Evolutionary conservation across 2,888 invertebrate species (phyloP).

Genomic region (Himalopsyche kuldschensis): DNA sequence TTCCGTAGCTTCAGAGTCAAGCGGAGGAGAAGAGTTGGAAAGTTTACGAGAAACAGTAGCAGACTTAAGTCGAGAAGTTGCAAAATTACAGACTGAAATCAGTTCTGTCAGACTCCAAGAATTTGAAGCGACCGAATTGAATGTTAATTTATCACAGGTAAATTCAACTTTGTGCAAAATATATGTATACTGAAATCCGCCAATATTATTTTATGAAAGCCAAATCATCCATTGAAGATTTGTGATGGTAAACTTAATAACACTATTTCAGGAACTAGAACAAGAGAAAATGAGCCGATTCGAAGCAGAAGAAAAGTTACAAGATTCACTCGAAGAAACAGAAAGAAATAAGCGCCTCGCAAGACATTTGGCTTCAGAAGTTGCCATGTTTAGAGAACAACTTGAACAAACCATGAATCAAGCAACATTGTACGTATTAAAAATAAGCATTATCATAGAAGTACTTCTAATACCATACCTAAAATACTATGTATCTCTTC

Average conservation of each 20-base stretch:
- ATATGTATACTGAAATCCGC: no score
- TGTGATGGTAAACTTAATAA: neutral
- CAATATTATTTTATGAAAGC: no score
- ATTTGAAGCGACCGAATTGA: constrained; percentile 71
- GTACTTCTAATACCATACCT: neutral
- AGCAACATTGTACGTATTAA: constrained; percentile 53
- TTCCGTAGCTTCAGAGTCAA: constrained; percentile 50
- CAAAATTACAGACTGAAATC: constrained; percentile 67
- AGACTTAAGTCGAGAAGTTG: constrained; percentile 66
- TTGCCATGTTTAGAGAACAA: constrained; percentile 62
- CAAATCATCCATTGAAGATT: neutral
- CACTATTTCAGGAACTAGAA: constrained; percentile 56
- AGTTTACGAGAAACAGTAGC: constrained; percentile 68
- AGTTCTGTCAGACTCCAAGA: constrained; percentile 66
- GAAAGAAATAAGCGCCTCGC: constrained; percentile 68
- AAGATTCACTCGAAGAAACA: constrained; percentile 55
- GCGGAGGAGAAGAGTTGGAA: constrained; percentile 66
- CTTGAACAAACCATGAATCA: constrained; percentile 65
- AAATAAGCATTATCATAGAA: neutral
- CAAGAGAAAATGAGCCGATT: constrained; percentile 52
- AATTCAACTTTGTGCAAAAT: neutral
- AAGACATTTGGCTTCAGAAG: constrained; percentile 67
- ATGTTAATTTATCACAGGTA: constrained; percentile 60
- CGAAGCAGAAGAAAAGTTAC: constrained; percentile 60
- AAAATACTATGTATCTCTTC: no score